Conservation (phyloP, 2,113 vertebrate genomes). For the Engystomops pustulosus region DNA sequence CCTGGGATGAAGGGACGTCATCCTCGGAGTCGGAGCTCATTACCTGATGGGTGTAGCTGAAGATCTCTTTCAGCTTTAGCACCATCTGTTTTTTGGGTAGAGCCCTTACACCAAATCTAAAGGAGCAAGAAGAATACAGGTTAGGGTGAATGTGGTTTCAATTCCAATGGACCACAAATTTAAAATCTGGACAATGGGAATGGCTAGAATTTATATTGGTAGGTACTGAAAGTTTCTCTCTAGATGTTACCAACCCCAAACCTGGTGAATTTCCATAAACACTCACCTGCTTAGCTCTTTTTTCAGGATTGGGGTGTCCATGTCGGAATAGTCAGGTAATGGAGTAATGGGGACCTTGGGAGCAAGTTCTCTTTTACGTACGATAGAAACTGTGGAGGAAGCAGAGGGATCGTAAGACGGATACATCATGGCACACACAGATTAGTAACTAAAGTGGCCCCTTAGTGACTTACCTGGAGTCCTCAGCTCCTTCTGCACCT, state of each 20-base stretch:
- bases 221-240: too few relatives aligned
- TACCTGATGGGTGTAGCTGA: constrained; percentile 90
- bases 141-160: too few relatives aligned
- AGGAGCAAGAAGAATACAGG: neutral
- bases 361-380: constrained; percentile 62
- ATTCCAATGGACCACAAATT: too few relatives aligned
- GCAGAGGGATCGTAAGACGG: constrained; percentile 42
- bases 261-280: neutral
- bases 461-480: constrained; percentile 82
- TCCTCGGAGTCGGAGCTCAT: constrained; percentile 80
- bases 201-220: too few relatives aligned
- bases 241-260: too few relatives aligned
- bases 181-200: too few relatives aligned
- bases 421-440: too few relatives aligned
- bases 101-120: constrained; percentile 90
- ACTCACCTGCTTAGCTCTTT: constrained; percentile 86
- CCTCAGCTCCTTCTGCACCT: constrained; percentile 63
- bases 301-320: constrained; percentile 94
- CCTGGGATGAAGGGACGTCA: constrained; percentile 66
- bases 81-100: constrained; percentile 95
- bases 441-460: too few relatives aligned
- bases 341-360: constrained; percentile 84
- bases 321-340: constrained; percentile 87
- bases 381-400: constrained; percentile 69
- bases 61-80: constrained; percentile 95